Evolutionary conservation across 2,888 invertebrate genomes (phyloP).

Genomic region (Drosophila stalkeri): DNA sequence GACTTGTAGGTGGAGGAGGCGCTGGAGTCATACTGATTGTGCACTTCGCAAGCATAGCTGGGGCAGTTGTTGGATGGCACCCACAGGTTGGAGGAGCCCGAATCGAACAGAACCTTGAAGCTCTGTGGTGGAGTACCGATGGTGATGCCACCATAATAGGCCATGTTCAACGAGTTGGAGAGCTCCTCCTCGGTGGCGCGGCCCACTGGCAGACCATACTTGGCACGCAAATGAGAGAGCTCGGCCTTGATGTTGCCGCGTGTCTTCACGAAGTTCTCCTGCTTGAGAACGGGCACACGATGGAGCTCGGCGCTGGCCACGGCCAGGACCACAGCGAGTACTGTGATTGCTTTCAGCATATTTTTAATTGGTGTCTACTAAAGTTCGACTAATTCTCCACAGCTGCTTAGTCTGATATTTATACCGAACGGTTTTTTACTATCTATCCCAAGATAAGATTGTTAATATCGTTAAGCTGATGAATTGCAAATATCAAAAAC

Average conservation of each 20-base stretch:
- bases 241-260: slow-evolving; percentile 61
- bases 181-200: slow-evolving; percentile 83
- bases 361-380: slow-evolving; percentile 55
- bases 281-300: slow-evolving; percentile 71
- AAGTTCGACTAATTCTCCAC: slow-evolving; percentile 56
- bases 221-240: slow-evolving; percentile 54
- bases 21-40: slow-evolving; percentile 95
- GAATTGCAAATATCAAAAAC: neutral
- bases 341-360: slow-evolving; percentile 58
- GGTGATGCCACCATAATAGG: slow-evolving; percentile 96
- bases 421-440: slow-evolving; percentile 32
- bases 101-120: slow-evolving; percentile 98
- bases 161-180: slow-evolving; percentile 96
- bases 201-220: slow-evolving; percentile 40
- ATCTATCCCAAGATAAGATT: slow-evolving; percentile 48
- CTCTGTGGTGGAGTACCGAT: slow-evolving; percentile 96
- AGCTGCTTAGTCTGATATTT: slow-evolving; percentile 36
- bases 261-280: slow-evolving; percentile 70
- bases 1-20: slow-evolving; percentile 92
- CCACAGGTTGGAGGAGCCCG: slow-evolving; percentile 99
- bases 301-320: slow-evolving; percentile 73
- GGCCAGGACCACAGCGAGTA: slow-evolving; percentile 63
- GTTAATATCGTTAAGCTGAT: slow-evolving; percentile 33
- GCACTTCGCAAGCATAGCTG: slow-evolving; percentile 94
- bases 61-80: slow-evolving; percentile 97